A percentile compares a stretch with the other conserved stretches of the same genome.
Conservation (phyloP, 2,888 invertebrate species). For the Leptogaster cylindrica region DNA sequence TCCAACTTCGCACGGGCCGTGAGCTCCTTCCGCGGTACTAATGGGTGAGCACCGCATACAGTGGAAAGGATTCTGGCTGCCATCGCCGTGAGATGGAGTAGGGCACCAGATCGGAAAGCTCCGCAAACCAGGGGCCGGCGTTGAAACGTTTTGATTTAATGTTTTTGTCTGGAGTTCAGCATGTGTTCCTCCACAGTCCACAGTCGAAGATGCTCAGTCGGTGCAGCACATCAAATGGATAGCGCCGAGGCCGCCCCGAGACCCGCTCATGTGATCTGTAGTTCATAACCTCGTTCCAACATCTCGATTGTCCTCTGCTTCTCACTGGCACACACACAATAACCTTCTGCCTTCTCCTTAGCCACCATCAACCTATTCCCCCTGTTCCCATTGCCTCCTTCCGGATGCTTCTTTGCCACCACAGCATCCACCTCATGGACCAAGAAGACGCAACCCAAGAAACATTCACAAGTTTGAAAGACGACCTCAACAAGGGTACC, state of each 20-base stretch:
- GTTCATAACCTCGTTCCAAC: too few relatives aligned
- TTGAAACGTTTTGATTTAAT: conserved; percentile 34
- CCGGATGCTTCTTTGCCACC: not conserved
- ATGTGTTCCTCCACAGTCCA: conserved; percentile 26
- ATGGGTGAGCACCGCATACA: conserved; percentile 23
- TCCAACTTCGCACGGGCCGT: conserved; percentile 15
- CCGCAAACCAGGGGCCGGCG: not conserved
- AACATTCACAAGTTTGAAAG: conserved; percentile 26
- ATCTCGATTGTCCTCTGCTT: too few relatives aligned
- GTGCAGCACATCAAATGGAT: conserved; percentile 26
- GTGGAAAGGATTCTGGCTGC: conserved; percentile 30
- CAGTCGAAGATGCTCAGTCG: conserved; percentile 12
- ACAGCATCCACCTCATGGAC: not conserved
- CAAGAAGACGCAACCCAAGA: conserved; percentile 14
- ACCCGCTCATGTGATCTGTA: too few relatives aligned
- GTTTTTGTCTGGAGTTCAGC: conserved; percentile 28
- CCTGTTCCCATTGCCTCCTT: not conserved
- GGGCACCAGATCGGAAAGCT: not conserved
- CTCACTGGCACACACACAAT: not conserved
- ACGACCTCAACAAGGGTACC: conserved; percentile 34
- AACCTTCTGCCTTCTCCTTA: not conserved
- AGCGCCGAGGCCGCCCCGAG: not conserved
- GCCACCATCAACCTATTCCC: not conserved
- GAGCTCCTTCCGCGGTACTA: conserved; percentile 36
- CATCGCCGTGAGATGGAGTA: not conserved